Base-by-base conservation (phyloP, 1,140 invertebrate genomes). In the Streblospio benedicti region DNA sequence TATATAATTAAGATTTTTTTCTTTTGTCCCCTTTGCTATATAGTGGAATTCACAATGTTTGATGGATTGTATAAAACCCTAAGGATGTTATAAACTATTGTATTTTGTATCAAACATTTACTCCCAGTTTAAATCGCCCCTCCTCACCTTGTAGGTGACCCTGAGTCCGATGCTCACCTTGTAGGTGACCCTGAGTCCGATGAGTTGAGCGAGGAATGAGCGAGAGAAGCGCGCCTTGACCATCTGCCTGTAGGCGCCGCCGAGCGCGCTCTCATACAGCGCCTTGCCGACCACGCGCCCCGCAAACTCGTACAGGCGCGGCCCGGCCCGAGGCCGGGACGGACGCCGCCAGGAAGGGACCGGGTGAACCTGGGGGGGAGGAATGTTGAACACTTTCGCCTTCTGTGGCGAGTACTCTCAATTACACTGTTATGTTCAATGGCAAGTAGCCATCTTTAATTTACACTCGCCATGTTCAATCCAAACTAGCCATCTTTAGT, bases 241-340 rank as follows among this genome's bases (percentile, higher is more conserved):
- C 57, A 93, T 78, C 76, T 93, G 91, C 2, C 90, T 67, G 80
- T 93, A 93, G 12, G 86, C 85, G 27, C 89, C 87, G 4, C 91
- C 91, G 16, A 93, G 80, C 12, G 91, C 87, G 47, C 89, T 91
- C 77, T 96, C 92, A 72, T 92, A 94, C 57, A 93, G 77, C 79
- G 90, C 91, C 78, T 93, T 93, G 47, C 91, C 93, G n/a, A 94
- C 90, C 64, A 96, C 84, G 76, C 89, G 88, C 30, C 93, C 93
- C 33, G 92, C 91, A 75, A 95, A 91, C 80, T 95, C 91, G 75
- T 88, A 95, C n/a, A n/a, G n/a, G n/a, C n/a, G 75, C 93, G 86
- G 69, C 92, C 91, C 45, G 92, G 68, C 76, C 92, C 92, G 4
- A 90, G 74, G 16, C 28, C 45, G 72, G 87, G 82, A 6, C 83